Conservation (phyloP, 2,888 invertebrate species). For the Drosophila macrospina region DNA sequence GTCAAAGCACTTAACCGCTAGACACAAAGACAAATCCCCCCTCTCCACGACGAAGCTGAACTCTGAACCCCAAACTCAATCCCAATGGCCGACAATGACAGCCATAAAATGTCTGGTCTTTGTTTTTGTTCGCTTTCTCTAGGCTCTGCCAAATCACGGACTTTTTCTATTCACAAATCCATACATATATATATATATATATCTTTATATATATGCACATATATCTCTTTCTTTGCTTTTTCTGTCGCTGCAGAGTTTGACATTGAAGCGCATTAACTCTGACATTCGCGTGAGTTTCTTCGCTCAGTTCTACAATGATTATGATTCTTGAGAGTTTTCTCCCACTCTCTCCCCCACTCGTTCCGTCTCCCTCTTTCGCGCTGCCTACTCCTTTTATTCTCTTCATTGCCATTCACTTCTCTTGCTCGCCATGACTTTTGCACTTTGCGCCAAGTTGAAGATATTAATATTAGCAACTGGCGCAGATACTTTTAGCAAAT, state of each 20-base stretch:
- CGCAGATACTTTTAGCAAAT: slow-evolving; percentile 50
- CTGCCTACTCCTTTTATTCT: slow-evolving; percentile 3
- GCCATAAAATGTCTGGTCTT: slow-evolving; percentile 68
- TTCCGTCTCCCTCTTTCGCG: background rate
- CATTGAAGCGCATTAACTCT: slow-evolving; percentile 72
- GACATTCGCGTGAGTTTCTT: slow-evolving; percentile 62
- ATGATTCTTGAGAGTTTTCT: slow-evolving; percentile 60
- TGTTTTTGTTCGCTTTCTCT: slow-evolving; percentile 39
- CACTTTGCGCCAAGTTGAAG: slow-evolving; percentile 65
- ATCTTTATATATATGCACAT: slow-evolving; percentile 7
- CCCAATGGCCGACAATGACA: slow-evolving; percentile 64
- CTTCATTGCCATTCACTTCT: background rate
- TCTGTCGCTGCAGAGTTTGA: slow-evolving; percentile 48
- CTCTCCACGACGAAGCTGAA: background rate
- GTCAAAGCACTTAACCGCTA: slow-evolving; percentile 77
- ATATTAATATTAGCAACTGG: slow-evolving; percentile 66
- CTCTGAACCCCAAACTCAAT: slow-evolving; percentile 25
- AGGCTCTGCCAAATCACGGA: slow-evolving; percentile 54
- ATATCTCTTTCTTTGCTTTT: slow-evolving; percentile 8
- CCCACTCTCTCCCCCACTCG: background rate
- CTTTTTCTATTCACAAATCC: slow-evolving; percentile 33
- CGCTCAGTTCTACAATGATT: slow-evolving; percentile 57
- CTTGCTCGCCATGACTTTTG: slow-evolving; percentile 68
- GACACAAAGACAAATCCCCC: slow-evolving; percentile 55
- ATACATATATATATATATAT: slow-evolving; percentile 40